Evolutionary conservation across 2,113 vertebrate species (phyloP).

Genomic region (Arizona elegans): DNA sequence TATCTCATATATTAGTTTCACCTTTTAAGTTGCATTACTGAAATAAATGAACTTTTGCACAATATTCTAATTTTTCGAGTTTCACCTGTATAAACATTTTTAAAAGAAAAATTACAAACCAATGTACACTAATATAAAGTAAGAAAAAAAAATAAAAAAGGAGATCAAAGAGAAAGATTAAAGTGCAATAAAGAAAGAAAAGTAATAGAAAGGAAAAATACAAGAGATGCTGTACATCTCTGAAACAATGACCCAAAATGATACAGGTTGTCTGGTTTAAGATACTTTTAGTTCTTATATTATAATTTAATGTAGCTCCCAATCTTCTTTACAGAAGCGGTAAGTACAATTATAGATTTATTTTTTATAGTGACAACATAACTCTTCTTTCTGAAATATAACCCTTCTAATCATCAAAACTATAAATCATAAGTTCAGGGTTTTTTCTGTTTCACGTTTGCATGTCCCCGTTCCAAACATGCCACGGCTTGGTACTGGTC

Average conservation of each 20-base stretch:
- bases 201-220: background rate
- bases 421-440: background rate
- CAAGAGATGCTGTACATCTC: background rate
- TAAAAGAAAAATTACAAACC: background rate
- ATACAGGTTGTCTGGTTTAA: background rate
- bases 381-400: background rate
- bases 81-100: background rate
- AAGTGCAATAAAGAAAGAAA: background rate
- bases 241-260: background rate
- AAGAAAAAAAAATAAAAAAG: background rate
- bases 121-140: background rate
- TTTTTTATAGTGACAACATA: background rate
- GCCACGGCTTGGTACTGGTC: background rate
- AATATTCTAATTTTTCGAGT: no score
- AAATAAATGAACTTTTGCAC: no score
- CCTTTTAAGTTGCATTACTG: no score
- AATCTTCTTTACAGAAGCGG: background rate
- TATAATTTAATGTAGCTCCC: background rate
- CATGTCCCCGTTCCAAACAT: background rate
- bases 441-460: background rate
- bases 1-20: no score
- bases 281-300: no score
- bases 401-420: background rate
- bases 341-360: background rate
- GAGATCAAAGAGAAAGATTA: background rate